Evolutionary conservation across 2,113 vertebrate species (phyloP), one percentile per base, ranked within the genome.

Genomic region (Furnarius figulus): DNA sequence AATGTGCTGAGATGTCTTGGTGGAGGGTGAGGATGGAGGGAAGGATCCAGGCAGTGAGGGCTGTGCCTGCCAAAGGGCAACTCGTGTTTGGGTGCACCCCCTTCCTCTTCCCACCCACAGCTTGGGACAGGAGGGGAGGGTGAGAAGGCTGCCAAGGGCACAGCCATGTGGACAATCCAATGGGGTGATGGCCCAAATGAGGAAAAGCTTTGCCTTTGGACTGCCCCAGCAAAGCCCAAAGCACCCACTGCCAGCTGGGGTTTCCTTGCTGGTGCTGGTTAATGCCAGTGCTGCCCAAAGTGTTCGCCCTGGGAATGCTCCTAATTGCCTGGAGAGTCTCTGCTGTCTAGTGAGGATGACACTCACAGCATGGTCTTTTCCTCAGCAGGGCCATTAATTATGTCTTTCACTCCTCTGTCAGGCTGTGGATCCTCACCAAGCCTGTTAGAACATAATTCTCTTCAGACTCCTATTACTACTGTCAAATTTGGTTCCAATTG

Each of bases 391-490:
- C 68, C 35, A 28, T 89, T 90, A 86, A 84, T 94, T 80, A 62
- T 50, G 65, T 74, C 89, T 89, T 63, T 77, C 55, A 23, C 28
- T 71, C 65, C 76, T 84, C 83, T 58, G 89, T 37, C 83, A 84
- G 93, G 14, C 93, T 83, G 63, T 18, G 9, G 63, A 61, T 76
- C 55, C 87, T 94, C 84, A 76, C 55, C 37, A 14, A 39, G 79
- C 50, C 80, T 89, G 80, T 62, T 33, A 14, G 84, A 84, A 55
- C 80, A 77, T 66, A 86, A 89, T 95, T 94, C 79, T 89, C 44
- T 71, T 62, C 91, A 89, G 46, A 67, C 92, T 81, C 73, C 91
- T 58, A 59, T 97, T 84, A 87, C 80, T 89, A 42, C 87, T 87
- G 76, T 94, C 95, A 86, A 84, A 84, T 74, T 85, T 59, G 0